phyloP scores from a whole-genome alignment of 2,113 vertebrate species.

The Falcunculus frontatus region DNA sequence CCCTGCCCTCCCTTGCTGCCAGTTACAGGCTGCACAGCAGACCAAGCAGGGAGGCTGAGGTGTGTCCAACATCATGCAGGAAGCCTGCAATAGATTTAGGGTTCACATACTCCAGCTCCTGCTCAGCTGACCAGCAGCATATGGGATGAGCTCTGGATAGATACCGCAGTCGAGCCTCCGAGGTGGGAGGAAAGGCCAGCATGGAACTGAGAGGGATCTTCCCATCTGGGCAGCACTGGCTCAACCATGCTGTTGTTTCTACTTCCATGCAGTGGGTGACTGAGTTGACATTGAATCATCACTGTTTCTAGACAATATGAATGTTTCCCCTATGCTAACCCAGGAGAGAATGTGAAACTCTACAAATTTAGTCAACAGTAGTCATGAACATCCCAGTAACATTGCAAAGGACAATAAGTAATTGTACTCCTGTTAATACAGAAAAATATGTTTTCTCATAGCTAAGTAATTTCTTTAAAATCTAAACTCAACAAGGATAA shows the following conservation, averaged over 20 bases:
- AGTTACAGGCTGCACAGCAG: not conserved
- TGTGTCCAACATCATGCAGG: not conserved
- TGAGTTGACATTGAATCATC: not conserved
- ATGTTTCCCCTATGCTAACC: not conserved
- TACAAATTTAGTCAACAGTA: not conserved
- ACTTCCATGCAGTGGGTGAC: not conserved
- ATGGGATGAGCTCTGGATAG: not conserved
- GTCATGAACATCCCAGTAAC: not conserved
- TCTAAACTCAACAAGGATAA: conserved; percentile 2
- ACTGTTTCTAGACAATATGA: not conserved
- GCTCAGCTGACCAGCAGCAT: not conserved
- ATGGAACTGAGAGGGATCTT: not conserved
- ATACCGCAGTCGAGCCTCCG: rapidly evolving
- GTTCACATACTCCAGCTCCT: not conserved
- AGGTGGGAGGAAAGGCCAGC: not conserved
- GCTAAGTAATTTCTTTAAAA: not conserved
- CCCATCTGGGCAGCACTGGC: not conserved
- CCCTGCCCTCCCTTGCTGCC: not conserved
- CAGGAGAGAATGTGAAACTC: not conserved
- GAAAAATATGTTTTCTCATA: not conserved
- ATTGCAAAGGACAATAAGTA: not conserved
- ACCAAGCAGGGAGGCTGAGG: not conserved
- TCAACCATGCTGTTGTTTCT: not conserved
- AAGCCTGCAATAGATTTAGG: not conserved
- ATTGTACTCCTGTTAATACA: not conserved